Percentiles rank a stretch among this genome's conserved stretches.
Conservation (phyloP, 2,113 vertebrate genomes). For the human region GRCh38 chr2:126986501-126987000, state of each 20-base stretch:
- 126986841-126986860: neutral
- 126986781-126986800: neutral
- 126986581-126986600: neutral
- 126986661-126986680: neutral
- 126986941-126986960: neutral
- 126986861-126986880: neutral
- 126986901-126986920: neutral
- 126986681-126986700: too few relatives aligned
- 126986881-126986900: neutral
- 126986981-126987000: neutral
- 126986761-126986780: too few relatives aligned
- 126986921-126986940: neutral
- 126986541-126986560: neutral
- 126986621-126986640: neutral
- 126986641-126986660: neutral
- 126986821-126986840: neutral
- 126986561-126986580: neutral
- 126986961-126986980: neutral
- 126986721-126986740: neutral
- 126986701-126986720: neutral
- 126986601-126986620: neutral
- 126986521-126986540: neutral
- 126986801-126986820: neutral
- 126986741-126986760: neutral
- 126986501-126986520: neutral